Evolutionary conservation across 1,140 invertebrate genomes (phyloP).

Genomic region (Drosophila yakuba): DNA sequence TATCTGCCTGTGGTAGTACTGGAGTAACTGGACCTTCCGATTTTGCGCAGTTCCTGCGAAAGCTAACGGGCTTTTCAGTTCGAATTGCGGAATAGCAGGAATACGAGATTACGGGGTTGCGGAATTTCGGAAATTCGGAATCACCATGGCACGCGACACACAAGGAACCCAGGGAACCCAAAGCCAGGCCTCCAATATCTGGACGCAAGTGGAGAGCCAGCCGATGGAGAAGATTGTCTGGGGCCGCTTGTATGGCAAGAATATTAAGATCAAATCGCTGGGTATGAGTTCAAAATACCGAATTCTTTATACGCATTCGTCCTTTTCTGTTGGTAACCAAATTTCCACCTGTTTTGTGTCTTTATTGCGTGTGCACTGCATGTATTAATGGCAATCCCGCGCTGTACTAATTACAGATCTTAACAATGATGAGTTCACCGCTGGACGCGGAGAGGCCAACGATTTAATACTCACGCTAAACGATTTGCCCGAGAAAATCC

Average conservation of each 20-base stretch:
- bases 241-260: slow-evolving; percentile 81
- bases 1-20: slow-evolving; percentile 16
- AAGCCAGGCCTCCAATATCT: slow-evolving; percentile 78
- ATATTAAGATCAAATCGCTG: slow-evolving; percentile 80
- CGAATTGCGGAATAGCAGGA: slow-evolving; percentile 5
- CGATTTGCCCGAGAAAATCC: slow-evolving; percentile 78
- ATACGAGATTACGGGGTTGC: background rate
- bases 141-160: slow-evolving; percentile 69
- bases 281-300: slow-evolving; percentile 77
- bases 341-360: slow-evolving; percentile 2
- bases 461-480: slow-evolving; percentile 74
- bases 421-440: slow-evolving; percentile 74
- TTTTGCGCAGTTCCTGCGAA: slow-evolving; percentile 60
- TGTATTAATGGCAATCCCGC: slow-evolving; percentile 9
- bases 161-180: slow-evolving; percentile 78
- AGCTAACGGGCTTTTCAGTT: slow-evolving; percentile 17
- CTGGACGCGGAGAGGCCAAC: slow-evolving; percentile 75
- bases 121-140: slow-evolving; percentile 7
- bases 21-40: slow-evolving; percentile 59
- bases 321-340: slow-evolving; percentile 78
- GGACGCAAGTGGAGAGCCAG: slow-evolving; percentile 78
- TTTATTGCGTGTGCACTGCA: slow-evolving; percentile 12
- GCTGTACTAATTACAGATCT: slow-evolving; percentile 54
- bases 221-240: slow-evolving; percentile 81
- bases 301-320: slow-evolving; percentile 77